Conservation (phyloP, 1,140 invertebrate genomes). For the Neuroterus valhalla region DNA sequence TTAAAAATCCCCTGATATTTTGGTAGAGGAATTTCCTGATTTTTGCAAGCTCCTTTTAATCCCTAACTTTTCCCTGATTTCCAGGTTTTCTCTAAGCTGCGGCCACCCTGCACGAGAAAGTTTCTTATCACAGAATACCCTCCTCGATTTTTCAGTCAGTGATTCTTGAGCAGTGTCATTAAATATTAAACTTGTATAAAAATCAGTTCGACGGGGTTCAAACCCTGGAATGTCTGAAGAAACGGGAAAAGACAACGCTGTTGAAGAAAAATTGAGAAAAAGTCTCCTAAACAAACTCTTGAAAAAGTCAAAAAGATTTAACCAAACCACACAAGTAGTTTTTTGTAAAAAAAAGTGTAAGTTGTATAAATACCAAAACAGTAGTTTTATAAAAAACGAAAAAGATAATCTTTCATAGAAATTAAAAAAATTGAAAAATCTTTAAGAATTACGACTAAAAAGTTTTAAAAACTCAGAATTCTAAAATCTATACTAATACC, state of each 20-base stretch:
- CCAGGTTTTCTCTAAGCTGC: no score
- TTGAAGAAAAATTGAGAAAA: background rate
- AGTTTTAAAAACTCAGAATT: background rate
- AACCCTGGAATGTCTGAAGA: background rate
- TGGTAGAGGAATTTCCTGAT: no score
- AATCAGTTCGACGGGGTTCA: background rate
- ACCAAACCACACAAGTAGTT: no score
- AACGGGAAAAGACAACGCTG: background rate
- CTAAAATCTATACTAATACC: slow-evolving; percentile 7
- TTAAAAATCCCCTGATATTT: background rate
- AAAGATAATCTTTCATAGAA: no score
- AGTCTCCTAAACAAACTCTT: background rate
- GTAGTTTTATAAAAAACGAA: no score
- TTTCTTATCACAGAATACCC: background rate
- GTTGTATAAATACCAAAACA: no score
- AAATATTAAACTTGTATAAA: background rate
- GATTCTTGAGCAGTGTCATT: slow-evolving; percentile 11
- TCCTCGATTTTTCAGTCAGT: background rate
- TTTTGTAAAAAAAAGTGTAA: no score
- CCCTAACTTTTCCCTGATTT: no score
- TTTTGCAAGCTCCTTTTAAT: background rate
- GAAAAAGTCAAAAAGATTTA: background rate
- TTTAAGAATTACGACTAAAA: background rate
- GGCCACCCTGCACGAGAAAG: background rate
- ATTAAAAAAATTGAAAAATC: background rate